Conservation (phyloP, 2,113 vertebrate genomes). For the Cephalopholis sonnerati region DNA sequence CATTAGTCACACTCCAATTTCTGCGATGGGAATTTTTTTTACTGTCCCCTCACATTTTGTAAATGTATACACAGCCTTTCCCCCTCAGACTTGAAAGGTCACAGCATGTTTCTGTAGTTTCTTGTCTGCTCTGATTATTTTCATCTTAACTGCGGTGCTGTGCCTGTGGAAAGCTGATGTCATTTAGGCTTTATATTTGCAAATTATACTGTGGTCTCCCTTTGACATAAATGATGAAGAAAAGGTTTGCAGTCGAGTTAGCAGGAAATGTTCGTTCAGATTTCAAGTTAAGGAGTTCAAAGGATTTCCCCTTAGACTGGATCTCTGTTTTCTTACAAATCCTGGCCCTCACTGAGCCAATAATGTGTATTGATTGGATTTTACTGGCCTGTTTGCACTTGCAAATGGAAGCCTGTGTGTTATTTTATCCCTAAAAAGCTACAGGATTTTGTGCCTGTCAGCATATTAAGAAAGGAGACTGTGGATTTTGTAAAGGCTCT, state of each 20-base stretch:
- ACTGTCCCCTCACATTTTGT: conserved; percentile 65
- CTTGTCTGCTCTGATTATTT: conserved; percentile 74
- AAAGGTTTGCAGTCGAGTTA: conserved; percentile 49
- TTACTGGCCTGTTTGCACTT: conserved; percentile 64
- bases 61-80: conserved; percentile 68
- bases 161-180: conserved; percentile 58
- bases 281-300: conserved; percentile 58
- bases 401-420: conserved; percentile 61
- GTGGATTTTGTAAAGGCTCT: conserved; percentile 9
- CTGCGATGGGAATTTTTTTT: conserved; percentile 64
- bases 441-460: conserved; percentile 24
- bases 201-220: conserved; percentile 39
- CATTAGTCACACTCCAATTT: conserved; percentile 80
- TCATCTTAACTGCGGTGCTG: conserved; percentile 50
- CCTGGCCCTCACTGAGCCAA: conserved; percentile 56
- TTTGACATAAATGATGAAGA: conserved; percentile 54
- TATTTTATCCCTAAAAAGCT: conserved; percentile 48
- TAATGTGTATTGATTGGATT: conserved; percentile 76
- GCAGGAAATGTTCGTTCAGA: conserved; percentile 63
- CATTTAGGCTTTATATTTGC: conserved; percentile 48
- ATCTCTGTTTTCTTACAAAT: conserved; percentile 67
- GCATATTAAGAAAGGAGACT: conserved; percentile 24
- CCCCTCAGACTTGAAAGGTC: conserved; percentile 67
- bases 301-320: conserved; percentile 56
- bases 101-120: conserved; percentile 73